A percentile compares a stretch with the other conserved stretches of the same genome.
Conservation (phyloP, 2,113 vertebrate species). For the Pseudorasbora parva region DNA sequence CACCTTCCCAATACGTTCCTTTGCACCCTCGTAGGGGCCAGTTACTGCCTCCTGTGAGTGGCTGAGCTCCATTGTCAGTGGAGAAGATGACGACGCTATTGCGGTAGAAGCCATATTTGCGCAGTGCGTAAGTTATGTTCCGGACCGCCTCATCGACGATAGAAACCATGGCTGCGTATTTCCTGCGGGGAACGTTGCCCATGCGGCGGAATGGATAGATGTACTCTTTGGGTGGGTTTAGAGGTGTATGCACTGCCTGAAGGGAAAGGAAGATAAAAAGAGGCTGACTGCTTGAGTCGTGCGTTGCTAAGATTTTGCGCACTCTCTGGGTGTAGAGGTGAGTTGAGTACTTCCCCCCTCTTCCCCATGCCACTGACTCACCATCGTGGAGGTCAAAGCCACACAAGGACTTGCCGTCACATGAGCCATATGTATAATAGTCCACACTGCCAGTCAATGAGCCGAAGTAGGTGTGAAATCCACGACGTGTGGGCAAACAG, state of each 20-base stretch:
- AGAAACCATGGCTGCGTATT: constrained; percentile 95
- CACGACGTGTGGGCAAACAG: constrained; percentile 91
- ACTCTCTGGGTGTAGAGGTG: constrained; percentile 89
- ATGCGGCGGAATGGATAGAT: constrained; percentile 88
- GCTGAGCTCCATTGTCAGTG: constrained; percentile 94
- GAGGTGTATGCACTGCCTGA: constrained; percentile 92
- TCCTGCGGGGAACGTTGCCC: constrained; percentile 89
- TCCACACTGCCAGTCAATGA: constrained; percentile 94
- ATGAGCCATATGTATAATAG: constrained; percentile 94
- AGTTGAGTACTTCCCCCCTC: constrained; percentile 92
- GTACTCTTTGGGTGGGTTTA: constrained; percentile 93
- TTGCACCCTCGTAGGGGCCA: constrained; percentile 96
- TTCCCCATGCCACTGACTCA: constrained; percentile 88
- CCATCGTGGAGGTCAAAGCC: constrained; percentile 95
- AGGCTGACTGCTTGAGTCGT: constrained; percentile 82
- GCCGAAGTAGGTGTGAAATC: constrained; percentile 94
- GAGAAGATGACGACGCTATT: constrained; percentile 95
- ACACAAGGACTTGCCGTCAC: constrained; percentile 86
- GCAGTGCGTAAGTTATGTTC: constrained; percentile 94
- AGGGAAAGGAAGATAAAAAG: constrained; percentile 96
- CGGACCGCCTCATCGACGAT: constrained; percentile 93
- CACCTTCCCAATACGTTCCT: constrained; percentile 98
- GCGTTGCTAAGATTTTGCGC: constrained; percentile 88
- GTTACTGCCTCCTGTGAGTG: constrained; percentile 93
- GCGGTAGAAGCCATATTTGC: constrained; percentile 92